Conservation (phyloP, 2,113 vertebrate genomes). For the Panthera leo region DNA sequence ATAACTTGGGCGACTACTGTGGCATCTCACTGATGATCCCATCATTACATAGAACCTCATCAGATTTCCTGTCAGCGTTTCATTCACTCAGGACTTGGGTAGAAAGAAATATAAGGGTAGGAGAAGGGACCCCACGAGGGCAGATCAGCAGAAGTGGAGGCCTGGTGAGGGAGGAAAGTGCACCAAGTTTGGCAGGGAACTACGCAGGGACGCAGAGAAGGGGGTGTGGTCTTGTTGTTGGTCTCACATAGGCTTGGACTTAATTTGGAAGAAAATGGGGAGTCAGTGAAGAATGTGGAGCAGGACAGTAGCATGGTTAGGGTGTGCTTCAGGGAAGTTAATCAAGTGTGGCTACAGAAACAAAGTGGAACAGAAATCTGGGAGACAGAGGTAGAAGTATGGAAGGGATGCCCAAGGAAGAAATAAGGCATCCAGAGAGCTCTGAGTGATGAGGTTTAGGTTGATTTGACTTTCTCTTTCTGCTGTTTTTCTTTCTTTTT, state of each 20-base stretch:
- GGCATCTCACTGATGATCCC: neutral
- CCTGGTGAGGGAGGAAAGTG: neutral
- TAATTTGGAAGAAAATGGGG: neutral
- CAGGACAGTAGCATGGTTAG: neutral
- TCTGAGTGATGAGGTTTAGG: neutral
- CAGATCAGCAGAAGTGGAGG: neutral
- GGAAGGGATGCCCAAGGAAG: neutral
- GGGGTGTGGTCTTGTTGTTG: neutral
- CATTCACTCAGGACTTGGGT: neutral
- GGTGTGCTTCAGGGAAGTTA: neutral
- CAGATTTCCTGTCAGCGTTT: neutral
- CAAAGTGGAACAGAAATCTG: neutral
- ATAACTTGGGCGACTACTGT: neutral
- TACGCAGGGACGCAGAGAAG: neutral
- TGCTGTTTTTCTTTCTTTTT: neutral
- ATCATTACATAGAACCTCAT: neutral
- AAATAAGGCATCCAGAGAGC: neutral
- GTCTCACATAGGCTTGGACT: neutral
- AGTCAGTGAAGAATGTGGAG: neutral
- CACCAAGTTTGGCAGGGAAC: neutral
- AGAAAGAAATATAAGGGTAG: neutral
- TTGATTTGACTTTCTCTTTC: neutral
- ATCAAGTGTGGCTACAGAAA: neutral
- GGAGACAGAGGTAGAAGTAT: rapidly evolving
- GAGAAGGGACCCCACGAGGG: neutral